Conservation (phyloP, 2,888 invertebrate genomes). For the Campoplex nolae region DNA sequence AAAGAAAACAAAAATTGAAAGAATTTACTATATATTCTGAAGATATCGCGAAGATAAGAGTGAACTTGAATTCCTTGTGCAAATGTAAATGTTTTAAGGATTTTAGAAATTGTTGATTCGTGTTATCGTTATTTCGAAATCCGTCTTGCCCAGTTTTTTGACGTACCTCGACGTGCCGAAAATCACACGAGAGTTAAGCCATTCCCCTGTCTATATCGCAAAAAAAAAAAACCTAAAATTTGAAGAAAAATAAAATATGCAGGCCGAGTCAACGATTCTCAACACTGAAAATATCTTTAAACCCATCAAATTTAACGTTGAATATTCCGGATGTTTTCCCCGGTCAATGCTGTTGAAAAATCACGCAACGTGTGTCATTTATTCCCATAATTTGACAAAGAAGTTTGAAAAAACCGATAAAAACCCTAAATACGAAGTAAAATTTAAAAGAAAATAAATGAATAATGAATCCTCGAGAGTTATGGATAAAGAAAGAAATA, state of each 20-base stretch:
- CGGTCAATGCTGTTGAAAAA: background rate
- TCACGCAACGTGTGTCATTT: background rate
- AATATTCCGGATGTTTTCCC: background rate
- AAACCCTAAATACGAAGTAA: background rate
- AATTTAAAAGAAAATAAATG: background rate
- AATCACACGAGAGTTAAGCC: constrained; percentile 33
- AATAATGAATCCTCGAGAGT: background rate
- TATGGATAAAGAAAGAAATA: background rate
- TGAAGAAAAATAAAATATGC: background rate
- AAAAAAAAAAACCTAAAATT: constrained; percentile 2
- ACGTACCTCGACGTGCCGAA: constrained; percentile 24
- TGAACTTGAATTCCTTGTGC: constrained; percentile 19
- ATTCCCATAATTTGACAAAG: background rate
- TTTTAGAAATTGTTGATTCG: constrained; percentile 61
- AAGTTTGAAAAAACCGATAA: background rate
- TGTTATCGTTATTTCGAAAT: constrained; percentile 61
- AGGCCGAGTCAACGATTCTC: background rate
- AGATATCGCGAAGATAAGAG: background rate
- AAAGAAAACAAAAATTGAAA: background rate
- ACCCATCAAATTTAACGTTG: background rate
- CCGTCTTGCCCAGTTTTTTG: constrained; percentile 41
- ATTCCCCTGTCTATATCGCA: constrained; percentile 22
- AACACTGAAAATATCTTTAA: background rate
- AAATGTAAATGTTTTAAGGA: constrained; percentile 57
- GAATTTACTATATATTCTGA: background rate